These are phyloP conservation scores for Erebia epiphron DNA, from an alignment of 2,888 invertebrate genomes.

Conservation along the genomic window DNA sequence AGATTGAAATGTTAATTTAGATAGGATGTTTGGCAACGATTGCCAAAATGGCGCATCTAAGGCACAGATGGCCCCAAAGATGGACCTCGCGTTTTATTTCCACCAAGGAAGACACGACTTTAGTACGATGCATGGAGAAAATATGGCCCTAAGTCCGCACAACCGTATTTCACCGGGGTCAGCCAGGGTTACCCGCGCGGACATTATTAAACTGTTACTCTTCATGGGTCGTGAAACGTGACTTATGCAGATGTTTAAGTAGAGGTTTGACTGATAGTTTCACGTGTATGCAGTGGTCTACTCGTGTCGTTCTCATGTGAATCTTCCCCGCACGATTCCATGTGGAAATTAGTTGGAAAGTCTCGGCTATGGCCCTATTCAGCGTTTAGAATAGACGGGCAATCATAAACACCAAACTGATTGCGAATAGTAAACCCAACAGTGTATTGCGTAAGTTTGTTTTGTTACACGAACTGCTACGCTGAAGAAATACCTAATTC, in stretches of 20 bases:
- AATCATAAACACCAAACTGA: constrained; percentile 37
- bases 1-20: not conserved
- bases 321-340: constrained; percentile 72
- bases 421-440: constrained; percentile 30
- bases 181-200: constrained; percentile 72
- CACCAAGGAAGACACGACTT: constrained; percentile 81
- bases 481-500: not conserved
- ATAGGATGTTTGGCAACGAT: constrained; percentile 49
- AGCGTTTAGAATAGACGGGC: constrained; percentile 41
- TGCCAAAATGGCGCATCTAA: constrained; percentile 75
- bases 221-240: constrained; percentile 76
- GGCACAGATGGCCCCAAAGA: constrained; percentile 81
- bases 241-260: constrained; percentile 81
- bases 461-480: constrained; percentile 5
- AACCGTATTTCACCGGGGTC: constrained; percentile 80
- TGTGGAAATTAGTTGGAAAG: constrained; percentile 73
- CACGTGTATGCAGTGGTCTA: constrained; percentile 69
- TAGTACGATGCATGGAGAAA: constrained; percentile 78
- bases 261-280: constrained; percentile 80
- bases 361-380: constrained; percentile 49
- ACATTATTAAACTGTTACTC: constrained; percentile 82
- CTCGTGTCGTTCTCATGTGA: constrained; percentile 68
- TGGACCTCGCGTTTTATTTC: constrained; percentile 82
- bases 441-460: constrained; percentile 25
- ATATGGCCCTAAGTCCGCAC: constrained; percentile 78